Conservation (phyloP, 2,888 invertebrate species). For the Hydroisotoma schaefferi region DNA sequence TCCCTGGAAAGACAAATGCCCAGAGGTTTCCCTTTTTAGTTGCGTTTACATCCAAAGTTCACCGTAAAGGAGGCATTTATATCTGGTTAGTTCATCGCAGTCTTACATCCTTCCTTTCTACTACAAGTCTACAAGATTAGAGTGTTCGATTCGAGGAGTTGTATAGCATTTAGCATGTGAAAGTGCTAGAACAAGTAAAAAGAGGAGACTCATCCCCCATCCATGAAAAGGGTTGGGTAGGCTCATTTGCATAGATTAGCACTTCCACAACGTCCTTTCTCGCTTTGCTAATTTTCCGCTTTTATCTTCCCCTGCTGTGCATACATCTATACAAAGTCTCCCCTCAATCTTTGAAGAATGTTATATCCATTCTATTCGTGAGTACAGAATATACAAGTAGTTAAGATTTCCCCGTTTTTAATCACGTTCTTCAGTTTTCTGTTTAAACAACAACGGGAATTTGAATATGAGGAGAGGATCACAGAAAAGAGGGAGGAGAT, state of each 20-base stretch:
- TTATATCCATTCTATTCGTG: too few relatives aligned
- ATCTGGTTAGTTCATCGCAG: too few relatives aligned
- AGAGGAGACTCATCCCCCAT: not conserved
- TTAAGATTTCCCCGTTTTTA: constrained; percentile 27
- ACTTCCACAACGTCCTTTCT: constrained; percentile 43
- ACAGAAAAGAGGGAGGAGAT: constrained; percentile 11
- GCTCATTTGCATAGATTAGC: constrained; percentile 48
- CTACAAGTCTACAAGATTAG: not conserved
- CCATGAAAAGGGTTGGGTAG: constrained; percentile 7
- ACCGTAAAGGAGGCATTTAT: too few relatives aligned
- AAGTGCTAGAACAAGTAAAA: constrained; percentile 1
- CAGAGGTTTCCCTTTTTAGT: too few relatives aligned
- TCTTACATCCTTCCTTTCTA: not conserved
- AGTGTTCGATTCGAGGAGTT: not conserved
- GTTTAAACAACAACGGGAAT: not conserved
- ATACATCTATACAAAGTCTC: not conserved
- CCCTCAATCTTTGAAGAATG: not conserved
- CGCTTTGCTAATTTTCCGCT: constrained; percentile 48
- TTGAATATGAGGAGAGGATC: not conserved
- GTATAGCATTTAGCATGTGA: constrained; percentile 8
- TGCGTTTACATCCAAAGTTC: too few relatives aligned
- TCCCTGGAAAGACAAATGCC: too few relatives aligned
- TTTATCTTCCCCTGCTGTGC: constrained; percentile 38
- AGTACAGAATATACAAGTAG: too few relatives aligned
- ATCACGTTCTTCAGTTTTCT: constrained; percentile 31